Conservation (phyloP, 2,113 vertebrate species). For the Papio anubis region DNA sequence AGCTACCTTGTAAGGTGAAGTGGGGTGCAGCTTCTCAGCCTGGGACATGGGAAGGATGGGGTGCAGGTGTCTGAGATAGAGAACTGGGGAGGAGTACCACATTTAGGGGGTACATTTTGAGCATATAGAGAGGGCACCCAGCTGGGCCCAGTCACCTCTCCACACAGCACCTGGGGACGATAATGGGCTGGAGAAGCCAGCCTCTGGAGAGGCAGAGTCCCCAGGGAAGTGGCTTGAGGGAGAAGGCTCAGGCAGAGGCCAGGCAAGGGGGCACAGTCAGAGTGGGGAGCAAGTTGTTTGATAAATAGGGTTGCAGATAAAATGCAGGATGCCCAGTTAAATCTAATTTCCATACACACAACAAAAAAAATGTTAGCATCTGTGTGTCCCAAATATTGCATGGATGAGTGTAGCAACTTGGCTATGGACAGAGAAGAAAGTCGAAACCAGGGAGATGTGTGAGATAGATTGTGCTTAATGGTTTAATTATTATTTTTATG, state of each 20-base stretch:
- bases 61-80: background rate
- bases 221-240: background rate
- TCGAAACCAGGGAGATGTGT: background rate
- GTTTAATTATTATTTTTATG: background rate
- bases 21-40: background rate
- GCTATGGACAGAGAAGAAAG: background rate
- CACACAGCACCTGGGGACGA: rapidly evolving
- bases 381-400: rapidly evolving
- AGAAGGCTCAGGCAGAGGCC: background rate
- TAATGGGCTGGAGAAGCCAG: no score
- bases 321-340: rapidly evolving
- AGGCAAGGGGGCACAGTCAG: rapidly evolving
- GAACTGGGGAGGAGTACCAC: no score
- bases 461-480: background rate
- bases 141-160: background rate
- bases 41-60: rapidly evolving
- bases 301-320: rapidly evolving
- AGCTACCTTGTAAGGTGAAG: background rate
- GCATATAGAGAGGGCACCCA: background rate
- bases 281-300: background rate
- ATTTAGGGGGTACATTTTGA: background rate
- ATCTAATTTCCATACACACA: background rate
- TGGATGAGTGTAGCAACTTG: background rate
- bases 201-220: background rate
- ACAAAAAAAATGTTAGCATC: background rate